These are phyloP conservation scores for Troides aeacus DNA, from an alignment of 2,888 invertebrate species.

Conservation along the genomic window DNA sequence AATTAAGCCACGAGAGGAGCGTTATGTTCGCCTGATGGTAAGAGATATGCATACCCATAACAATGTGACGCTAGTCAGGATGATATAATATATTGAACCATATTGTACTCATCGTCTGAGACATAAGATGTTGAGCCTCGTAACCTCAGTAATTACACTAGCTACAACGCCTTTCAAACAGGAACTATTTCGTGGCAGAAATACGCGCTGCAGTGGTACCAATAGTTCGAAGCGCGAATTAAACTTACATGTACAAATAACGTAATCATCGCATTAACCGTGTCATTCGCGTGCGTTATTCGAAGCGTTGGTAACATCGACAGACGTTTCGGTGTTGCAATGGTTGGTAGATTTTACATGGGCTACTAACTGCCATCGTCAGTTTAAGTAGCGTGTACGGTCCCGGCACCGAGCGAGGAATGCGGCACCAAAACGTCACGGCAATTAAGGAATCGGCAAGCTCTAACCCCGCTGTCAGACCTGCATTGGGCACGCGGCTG, in stretches of 20 bases:
- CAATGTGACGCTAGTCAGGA: no score
- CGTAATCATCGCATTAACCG: conserved; percentile 3
- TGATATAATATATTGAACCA: no score
- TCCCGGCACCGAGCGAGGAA: conserved; percentile 48
- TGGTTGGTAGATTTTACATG: conserved; percentile 37
- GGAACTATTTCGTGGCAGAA: no score
- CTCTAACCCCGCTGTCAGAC: conserved; percentile 75
- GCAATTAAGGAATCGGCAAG: conserved; percentile 81
- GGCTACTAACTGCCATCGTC: conserved; percentile 41
- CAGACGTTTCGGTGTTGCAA: conserved; percentile 45
- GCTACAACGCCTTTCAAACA: no score
- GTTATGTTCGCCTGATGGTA: no score
- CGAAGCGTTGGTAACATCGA: conserved; percentile 11
- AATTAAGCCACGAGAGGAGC: no score
- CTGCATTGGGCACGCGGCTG: conserved; percentile 70
- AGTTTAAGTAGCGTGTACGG: conserved; percentile 59
- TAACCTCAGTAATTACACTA: no score
- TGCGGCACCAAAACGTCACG: conserved; percentile 79
- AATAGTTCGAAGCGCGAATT: not conserved
- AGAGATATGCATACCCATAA: no score
- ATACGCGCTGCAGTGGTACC: no score
- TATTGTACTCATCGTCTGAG: no score
- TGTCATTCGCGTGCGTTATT: conserved; percentile 5
- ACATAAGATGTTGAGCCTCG: no score
- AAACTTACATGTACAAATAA: not conserved